Base-by-base conservation (phyloP, 2,888 invertebrate genomes). In the Cerceris ruficornis region DNA sequence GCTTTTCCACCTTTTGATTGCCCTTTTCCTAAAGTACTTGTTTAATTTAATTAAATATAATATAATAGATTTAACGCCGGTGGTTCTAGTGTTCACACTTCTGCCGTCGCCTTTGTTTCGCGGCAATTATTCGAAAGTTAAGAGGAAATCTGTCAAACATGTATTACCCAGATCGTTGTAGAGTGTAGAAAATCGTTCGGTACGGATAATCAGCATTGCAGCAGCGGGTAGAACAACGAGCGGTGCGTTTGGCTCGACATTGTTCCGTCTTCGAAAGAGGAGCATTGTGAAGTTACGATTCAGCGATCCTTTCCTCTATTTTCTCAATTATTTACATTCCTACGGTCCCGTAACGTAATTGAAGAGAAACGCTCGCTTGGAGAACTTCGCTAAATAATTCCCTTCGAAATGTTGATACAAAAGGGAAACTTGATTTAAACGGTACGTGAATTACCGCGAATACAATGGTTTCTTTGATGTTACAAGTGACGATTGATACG, bases 321-420 rank as follows among this genome's bases (percentile, higher is more conserved):
- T 62, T 71, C 60, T 43, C 69, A 59, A 66, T 65, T 64, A 77
- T 77, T 68, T 76, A 71, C 76, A 76, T 76, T 76, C 68, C 71
- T 67, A 59, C 62, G 70, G 52, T 61, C 15, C 15, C 15, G 17
- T 43, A 61, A 61, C 46, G 46, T 7, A 46, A n/a, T 43, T n/a
- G 42, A 28, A 61, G 9, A 15, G 15, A 13, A 7, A 39, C 41
- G 8, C 13, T 46, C 13, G 7, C 14, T 41, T 28, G 13, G 41
- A 42, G 41, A 59, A 59, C 41, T 41, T 42, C 42, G 14, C 28
- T 39, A 41, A 59, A 61, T 46, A 61, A 61, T 61, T 61, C 43
- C 14, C 60, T 43, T 61, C 46, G 43, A 61, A 61, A 61, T 61
- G 46, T 61, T 43, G 15, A 14, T 43, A 46, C 46, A 61, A 61